phyloP scores from a whole-genome alignment of 2,113 vertebrate species.

The Lutjanus erythropterus region DNA sequence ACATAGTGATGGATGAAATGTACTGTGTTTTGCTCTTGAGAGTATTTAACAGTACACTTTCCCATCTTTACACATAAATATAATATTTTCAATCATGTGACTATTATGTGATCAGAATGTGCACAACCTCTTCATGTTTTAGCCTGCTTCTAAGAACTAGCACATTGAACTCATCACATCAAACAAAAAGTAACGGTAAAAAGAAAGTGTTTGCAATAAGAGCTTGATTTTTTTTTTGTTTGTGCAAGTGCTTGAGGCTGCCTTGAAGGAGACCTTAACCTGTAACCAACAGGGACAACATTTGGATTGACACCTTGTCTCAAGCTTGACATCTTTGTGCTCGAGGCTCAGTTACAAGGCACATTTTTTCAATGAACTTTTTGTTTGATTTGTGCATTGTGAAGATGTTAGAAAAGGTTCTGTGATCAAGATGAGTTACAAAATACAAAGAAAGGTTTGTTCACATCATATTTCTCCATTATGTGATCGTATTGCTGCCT shows the following conservation, averaged over 20 bases:
- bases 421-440: background rate
- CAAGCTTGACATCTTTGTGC: background rate
- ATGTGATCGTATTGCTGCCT: too few relatives aligned
- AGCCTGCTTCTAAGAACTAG: background rate
- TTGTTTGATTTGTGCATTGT: background rate
- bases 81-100: too few relatives aligned
- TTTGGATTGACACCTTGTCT: background rate
- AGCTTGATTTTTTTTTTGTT: background rate
- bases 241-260: background rate
- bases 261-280: background rate
- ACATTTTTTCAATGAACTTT: background rate
- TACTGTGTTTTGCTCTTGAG: too few relatives aligned
- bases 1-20: background rate
- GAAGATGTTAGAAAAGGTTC: background rate
- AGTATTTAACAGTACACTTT: too few relatives aligned
- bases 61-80: too few relatives aligned
- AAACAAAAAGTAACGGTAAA: background rate
- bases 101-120: too few relatives aligned
- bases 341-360: background rate
- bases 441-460: background rate
- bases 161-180: background rate
- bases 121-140: background rate
- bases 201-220: background rate
- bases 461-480: too few relatives aligned
- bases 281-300: too few relatives aligned